These are phyloP conservation scores for Clepsis dumicolana DNA, from an alignment of 2,888 invertebrate species.

Conservation along the genomic window DNA sequence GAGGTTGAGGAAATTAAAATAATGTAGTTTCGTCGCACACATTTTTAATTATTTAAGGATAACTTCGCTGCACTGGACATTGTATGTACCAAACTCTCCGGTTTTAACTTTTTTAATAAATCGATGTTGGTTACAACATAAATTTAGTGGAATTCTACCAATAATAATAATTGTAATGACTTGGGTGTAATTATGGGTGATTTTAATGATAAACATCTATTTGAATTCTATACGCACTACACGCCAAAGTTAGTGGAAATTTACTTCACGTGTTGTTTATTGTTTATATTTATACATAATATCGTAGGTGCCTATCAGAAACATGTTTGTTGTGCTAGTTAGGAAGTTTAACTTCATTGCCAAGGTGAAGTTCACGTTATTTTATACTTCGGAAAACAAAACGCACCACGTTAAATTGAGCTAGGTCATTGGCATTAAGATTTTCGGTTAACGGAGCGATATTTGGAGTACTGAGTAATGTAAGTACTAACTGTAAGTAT, in stretches of 20 bases:
- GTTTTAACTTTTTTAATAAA: too few species aligned
- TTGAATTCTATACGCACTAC: conserved; percentile 29
- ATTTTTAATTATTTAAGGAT: too few species aligned
- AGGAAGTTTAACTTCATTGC: conserved; percentile 7
- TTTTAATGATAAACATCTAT: conserved; percentile 27
- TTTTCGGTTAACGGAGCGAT: neutral
- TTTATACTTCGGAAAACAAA: neutral
- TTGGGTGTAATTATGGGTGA: conserved; percentile 8
- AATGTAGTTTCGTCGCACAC: neutral
- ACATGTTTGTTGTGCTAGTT: neutral
- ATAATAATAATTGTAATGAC: neutral
- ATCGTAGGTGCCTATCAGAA: neutral
- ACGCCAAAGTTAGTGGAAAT: neutral
- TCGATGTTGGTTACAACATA: neutral
- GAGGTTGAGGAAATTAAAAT: neutral
- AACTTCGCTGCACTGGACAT: too few species aligned
- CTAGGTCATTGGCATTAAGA: neutral
- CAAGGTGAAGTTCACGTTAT: neutral
- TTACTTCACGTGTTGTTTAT: neutral
- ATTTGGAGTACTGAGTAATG: neutral
- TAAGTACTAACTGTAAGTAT: neutral
- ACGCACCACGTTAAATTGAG: neutral
- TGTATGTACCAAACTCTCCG: too few species aligned
- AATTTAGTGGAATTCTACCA: neutral
- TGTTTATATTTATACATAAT: neutral